These are phyloP conservation scores for Odontomyia ornata DNA, from an alignment of 2,888 invertebrate species.

Conservation along the genomic window DNA sequence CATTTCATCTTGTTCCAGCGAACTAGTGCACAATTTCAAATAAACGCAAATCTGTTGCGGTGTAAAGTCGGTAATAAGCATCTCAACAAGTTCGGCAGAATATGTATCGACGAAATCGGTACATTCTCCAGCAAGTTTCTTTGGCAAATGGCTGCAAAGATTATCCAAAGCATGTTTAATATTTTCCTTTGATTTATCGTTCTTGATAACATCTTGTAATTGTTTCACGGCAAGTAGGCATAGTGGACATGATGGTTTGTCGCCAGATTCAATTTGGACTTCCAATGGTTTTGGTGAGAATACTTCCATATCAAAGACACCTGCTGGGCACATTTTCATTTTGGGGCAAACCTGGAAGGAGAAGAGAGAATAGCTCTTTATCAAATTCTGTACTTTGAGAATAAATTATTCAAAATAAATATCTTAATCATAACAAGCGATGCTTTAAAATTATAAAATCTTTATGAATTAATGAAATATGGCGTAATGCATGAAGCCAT, in stretches of 20 bases:
- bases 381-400: not conserved
- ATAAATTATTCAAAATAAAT: no score
- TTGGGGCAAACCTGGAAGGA: constrained; percentile 69
- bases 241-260: constrained; percentile 79
- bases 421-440: no score
- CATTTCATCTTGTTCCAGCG: not conserved
- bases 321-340: constrained; percentile 73
- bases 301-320: constrained; percentile 67
- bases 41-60: constrained; percentile 81
- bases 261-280: constrained; percentile 56
- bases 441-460: no score
- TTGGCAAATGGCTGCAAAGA: constrained; percentile 75
- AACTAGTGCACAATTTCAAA: constrained; percentile 75
- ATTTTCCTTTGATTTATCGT: constrained; percentile 78
- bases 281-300: constrained; percentile 60
- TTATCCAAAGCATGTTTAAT: constrained; percentile 75
- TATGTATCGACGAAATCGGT: constrained; percentile 80
- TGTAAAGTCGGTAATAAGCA: constrained; percentile 78
- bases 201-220: constrained; percentile 76
- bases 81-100: constrained; percentile 78
- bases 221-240: constrained; percentile 85
- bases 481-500: not conserved
- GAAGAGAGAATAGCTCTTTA: not conserved
- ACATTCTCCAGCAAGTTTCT: constrained; percentile 73
- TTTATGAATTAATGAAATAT: not conserved